These are phyloP conservation scores for Paraplagusia blochii DNA, from an alignment of 2,113 vertebrate species.

Conservation along the genomic window DNA sequence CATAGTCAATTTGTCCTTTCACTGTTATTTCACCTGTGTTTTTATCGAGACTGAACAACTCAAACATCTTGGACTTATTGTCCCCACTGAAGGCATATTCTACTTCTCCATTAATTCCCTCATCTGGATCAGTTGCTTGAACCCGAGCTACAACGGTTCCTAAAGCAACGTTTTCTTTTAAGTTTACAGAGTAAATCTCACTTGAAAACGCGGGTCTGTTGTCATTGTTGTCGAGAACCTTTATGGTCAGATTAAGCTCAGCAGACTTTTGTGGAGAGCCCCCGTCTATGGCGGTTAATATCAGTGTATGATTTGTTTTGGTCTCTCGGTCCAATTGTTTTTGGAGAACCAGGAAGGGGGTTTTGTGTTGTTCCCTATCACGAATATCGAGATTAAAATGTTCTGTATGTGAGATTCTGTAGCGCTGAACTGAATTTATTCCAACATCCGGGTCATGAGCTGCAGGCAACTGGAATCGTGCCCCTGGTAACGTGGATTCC, in stretches of 20 bases:
- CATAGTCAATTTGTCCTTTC: conserved; percentile 59
- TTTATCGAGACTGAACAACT: conserved; percentile 58
- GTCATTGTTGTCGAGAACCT: conserved; percentile 70
- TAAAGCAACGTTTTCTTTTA: conserved; percentile 55
- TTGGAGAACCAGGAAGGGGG: conserved; percentile 59
- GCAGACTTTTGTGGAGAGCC: conserved; percentile 60
- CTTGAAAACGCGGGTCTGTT: conserved; percentile 65
- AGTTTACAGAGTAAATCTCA: conserved; percentile 52
- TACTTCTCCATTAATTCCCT: conserved; percentile 57
- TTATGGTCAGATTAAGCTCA: conserved; percentile 59
- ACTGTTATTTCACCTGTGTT: conserved; percentile 61
- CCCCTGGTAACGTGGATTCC: conserved; percentile 26
- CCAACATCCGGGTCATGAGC: conserved; percentile 58
- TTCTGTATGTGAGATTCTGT: conserved; percentile 65
- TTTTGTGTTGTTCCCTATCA: conserved; percentile 56
- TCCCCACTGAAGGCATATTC: conserved; percentile 57
- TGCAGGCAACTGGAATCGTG: conserved; percentile 55
- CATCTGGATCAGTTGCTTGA: conserved; percentile 64
- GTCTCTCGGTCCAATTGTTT: conserved; percentile 54
- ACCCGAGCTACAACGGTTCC: conserved; percentile 20
- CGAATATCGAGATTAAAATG: conserved; percentile 60
- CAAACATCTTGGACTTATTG: conserved; percentile 7
- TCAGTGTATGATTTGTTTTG: conserved; percentile 27
- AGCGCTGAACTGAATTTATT: conserved; percentile 51
- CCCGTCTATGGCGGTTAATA: conserved; percentile 61